Percentiles rank a stretch among this genome's conserved stretches.
Conservation (phyloP, 2,888 invertebrate species). For the Galerucella nymphaeae region DNA sequence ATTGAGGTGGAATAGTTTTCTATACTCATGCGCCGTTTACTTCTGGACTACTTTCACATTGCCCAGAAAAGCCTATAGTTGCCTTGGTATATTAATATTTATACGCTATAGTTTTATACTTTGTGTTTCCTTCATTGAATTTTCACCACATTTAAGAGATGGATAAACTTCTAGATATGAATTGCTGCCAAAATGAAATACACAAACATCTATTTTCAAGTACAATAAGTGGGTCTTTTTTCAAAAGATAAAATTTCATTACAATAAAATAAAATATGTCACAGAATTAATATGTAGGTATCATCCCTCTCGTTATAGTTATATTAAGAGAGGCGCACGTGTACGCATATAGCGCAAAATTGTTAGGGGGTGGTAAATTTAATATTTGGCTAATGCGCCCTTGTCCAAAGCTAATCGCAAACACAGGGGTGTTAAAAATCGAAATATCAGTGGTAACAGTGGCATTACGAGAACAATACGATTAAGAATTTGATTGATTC, state of each 20-base stretch:
- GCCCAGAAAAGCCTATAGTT: no score
- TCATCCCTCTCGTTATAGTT: conserved; percentile 19
- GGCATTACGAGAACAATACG: conserved; percentile 19
- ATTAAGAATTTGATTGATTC: conserved; percentile 14
- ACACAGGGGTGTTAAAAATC: conserved; percentile 25
- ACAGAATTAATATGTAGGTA: background rate
- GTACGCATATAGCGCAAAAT: conserved; percentile 6
- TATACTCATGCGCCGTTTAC: no score
- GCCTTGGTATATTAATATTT: no score
- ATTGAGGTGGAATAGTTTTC: no score
- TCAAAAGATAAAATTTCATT: background rate
- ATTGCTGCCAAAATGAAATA: no score
- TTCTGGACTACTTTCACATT: no score
- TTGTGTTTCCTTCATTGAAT: no score
- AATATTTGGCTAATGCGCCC: conserved; percentile 41
- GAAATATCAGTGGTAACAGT: conserved; percentile 18
- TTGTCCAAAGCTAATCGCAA: conserved; percentile 42
- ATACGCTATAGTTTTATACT: no score
- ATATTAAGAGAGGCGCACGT: conserved; percentile 17
- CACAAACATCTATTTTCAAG: no score
- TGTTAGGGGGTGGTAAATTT: conserved; percentile 32
- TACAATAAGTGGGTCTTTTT: background rate
- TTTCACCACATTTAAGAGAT: no score
- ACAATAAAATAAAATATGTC: background rate
- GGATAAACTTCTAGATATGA: no score